These are phyloP conservation scores for Nyctibius bracteatus DNA, from an alignment of 2,113 vertebrate genomes.

Conservation along the genomic window DNA sequence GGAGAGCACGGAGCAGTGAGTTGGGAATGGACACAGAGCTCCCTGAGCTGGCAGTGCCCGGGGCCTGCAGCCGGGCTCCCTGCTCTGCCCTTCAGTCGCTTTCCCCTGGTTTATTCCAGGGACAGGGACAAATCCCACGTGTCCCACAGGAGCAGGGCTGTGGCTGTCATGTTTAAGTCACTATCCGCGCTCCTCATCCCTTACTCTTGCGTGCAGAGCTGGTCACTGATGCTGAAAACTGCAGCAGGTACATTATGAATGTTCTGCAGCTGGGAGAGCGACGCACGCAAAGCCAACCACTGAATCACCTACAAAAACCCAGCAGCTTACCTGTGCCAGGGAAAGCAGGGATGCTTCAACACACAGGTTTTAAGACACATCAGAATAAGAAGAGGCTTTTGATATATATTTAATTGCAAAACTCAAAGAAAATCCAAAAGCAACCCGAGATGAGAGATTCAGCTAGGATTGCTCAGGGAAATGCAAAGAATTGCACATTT, in stretches of 20 bases:
- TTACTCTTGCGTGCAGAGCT: neutral
- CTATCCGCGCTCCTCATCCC: neutral
- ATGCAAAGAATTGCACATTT: neutral
- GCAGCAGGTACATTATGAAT: neutral
- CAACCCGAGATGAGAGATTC: neutral
- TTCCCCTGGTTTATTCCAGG: too few species aligned
- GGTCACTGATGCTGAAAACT: neutral
- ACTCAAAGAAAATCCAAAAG: constrained; percentile 28
- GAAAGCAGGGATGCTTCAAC: neutral
- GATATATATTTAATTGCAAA: constrained; percentile 57
- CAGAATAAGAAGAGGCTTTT: neutral
- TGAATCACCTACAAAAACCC: neutral
- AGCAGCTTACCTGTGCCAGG: neutral
- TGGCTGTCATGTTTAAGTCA: fast-evolving
- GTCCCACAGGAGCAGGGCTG: neutral
- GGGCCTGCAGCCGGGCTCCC: neutral
- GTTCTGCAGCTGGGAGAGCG: neutral
- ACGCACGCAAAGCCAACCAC: neutral
- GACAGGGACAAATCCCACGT: neutral
- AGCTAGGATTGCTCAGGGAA: neutral
- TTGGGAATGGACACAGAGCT: fast-evolving
- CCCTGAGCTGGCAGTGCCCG: neutral
- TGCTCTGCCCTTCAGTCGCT: neutral
- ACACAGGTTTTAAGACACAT: neutral
- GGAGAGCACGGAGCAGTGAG: fast-evolving